These are phyloP conservation scores for Riptortus pedestris DNA, from an alignment of 1,140 invertebrate genomes.

Conservation along the genomic window DNA sequence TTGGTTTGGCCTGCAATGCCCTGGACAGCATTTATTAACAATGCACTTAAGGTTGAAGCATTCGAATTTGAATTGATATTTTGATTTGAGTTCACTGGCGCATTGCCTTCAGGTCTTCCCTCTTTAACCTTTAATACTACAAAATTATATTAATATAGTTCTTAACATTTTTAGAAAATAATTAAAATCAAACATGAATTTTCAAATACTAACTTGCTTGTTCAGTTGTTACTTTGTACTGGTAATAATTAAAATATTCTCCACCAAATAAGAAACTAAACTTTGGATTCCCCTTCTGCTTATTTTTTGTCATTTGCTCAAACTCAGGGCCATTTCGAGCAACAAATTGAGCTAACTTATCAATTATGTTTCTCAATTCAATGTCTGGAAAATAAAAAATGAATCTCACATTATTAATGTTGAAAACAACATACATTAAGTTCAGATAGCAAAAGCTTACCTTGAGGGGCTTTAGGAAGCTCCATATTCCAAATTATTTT, in stretches of 20 bases:
- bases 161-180: not conserved
- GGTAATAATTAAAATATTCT: constrained; percentile 91
- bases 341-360: constrained; percentile 96
- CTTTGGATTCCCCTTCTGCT: constrained; percentile 93
- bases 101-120: not conserved
- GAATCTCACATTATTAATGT: not conserved
- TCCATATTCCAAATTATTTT: constrained; percentile 36
- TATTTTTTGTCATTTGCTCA: constrained; percentile 95
- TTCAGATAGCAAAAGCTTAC: constrained; percentile 29
- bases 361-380: constrained; percentile 90
- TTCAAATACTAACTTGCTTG: constrained; percentile 64
- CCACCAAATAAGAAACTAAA: constrained; percentile 95
- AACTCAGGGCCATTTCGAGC: constrained; percentile 97
- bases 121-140: constrained; percentile 4
- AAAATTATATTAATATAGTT: not conserved
- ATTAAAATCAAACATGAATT: not conserved
- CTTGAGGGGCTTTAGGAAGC: constrained; percentile 39
- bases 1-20: not conserved
- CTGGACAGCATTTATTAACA: constrained; percentile 20
- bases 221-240: constrained; percentile 85
- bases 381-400: constrained; percentile 58
- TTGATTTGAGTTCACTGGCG: not conserved
- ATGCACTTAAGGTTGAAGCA: constrained; percentile 2
- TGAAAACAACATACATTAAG: not conserved
- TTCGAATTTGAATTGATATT: not conserved